These are phyloP conservation scores for Protosalanx chinensis DNA, from an alignment of 2,797 vertebrate genomes.

Conservation along the genomic window DNA sequence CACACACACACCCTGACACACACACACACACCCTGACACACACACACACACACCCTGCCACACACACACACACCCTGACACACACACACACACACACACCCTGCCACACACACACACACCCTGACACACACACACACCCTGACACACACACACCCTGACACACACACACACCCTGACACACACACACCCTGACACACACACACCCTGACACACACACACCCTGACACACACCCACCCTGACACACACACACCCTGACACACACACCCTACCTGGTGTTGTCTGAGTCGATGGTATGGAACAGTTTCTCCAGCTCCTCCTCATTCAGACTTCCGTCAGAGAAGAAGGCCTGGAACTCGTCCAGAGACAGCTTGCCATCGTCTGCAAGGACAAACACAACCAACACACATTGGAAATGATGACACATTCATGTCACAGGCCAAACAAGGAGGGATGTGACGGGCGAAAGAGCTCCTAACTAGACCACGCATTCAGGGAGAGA, in stretches of 20 bases:
- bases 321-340: constrained; percentile 90
- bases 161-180: constrained; percentile 3
- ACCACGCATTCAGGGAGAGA: background rate
- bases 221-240: too few relatives aligned
- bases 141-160: background rate
- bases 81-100: too few relatives aligned
- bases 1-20: background rate
- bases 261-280: constrained; percentile 90
- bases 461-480: background rate
- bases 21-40: too few relatives aligned
- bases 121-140: too few relatives aligned
- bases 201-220: too few relatives aligned
- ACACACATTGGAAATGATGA: constrained; percentile 11
- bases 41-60: too few relatives aligned
- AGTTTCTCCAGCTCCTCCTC: constrained; percentile 95
- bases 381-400: constrained; percentile 58
- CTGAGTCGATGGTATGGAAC: constrained; percentile 95
- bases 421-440: background rate
- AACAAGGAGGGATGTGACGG: constrained; percentile 1
- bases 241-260: too few relatives aligned
- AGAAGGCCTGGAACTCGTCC: constrained; percentile 98
- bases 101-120: too few relatives aligned
- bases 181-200: constrained; percentile 16
- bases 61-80: too few relatives aligned
- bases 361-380: constrained; percentile 96